These are phyloP conservation scores for Leptobrachium leishanense DNA, from an alignment of 2,113 vertebrate species.

Conservation along the genomic window DNA sequence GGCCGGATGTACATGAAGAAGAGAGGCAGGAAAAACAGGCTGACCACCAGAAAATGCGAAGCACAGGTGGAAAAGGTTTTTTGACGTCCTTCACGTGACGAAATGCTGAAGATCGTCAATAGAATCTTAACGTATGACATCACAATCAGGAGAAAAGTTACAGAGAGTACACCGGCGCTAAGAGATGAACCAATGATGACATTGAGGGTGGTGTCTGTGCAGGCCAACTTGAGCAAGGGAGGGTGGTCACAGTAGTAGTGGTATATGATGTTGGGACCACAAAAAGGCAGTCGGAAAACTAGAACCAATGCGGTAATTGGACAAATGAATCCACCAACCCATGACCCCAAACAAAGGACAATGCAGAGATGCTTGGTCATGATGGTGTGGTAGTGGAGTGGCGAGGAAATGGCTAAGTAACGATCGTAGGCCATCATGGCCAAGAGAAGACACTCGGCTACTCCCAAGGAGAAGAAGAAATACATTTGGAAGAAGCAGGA, in stretches of 20 bases:
- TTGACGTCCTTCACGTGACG: background rate
- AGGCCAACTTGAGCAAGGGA: constrained; percentile 48
- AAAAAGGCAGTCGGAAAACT: constrained; percentile 42
- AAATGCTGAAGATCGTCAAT: background rate
- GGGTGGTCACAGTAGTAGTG: no score
- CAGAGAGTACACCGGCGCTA: no score
- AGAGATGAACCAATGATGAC: constrained; percentile 45
- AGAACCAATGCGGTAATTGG: background rate
- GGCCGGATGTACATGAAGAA: no score
- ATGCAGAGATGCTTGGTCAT: background rate
- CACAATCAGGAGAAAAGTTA: constrained; percentile 27
- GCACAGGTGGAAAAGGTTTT: constrained; percentile 6
- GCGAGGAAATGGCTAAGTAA: constrained; percentile 20
- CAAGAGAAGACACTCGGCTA: constrained; percentile 14
- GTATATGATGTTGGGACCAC: constrained; percentile 43
- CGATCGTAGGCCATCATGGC: constrained; percentile 29
- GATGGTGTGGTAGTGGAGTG: constrained; percentile 1
- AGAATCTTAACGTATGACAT: constrained; percentile 25
- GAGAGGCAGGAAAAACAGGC: no score
- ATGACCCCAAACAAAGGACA: background rate
- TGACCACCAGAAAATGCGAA: background rate
- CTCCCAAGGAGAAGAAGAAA: constrained; percentile 19
- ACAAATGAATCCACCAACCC: background rate
- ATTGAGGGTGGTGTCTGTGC: constrained; percentile 35
- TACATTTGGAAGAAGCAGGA: constrained; percentile 21